Base-by-base conservation (phyloP, 2,888 invertebrate genomes). In the Mythimna ferrago region DNA sequence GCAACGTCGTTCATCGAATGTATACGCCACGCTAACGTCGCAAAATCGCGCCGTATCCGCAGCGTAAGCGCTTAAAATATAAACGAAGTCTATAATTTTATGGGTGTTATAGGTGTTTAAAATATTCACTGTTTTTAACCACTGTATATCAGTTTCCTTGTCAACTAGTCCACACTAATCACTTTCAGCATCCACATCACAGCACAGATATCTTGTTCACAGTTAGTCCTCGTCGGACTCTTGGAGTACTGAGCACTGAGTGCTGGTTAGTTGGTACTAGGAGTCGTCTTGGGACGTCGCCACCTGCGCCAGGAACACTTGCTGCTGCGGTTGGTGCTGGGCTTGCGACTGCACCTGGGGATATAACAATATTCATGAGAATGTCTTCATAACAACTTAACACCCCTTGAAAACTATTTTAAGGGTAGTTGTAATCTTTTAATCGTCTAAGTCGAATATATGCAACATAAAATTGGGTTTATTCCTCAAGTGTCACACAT, bases 291-390 rank as follows among this genome's bases (percentile, higher is more conserved):
- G 95, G 6, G 89, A 86, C 11, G 89, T 86, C 10, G 93, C 89
- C 6, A 96, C 95, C 83, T 96, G 96, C 4, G 96, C 94, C 35
- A 96, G 84, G 89, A 89, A 96, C 64, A 96, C 94, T 71, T 95
- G 96, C 77, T 96, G 96, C 26, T 94, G 95, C 0, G 93, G 95
- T 61, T 93, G 94, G 26, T 94, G 94, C 26, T 92, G 93, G 0
- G 84, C 92, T 77, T 95, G 96, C 0, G 95, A 94, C 3, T 94
- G 91, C n/a, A 96, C 94, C 96, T 96, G 92, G 10, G 19, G 48
- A 26, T 26, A 26, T 26, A 26, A 26, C 26, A 26, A 26, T 26
- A 26, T 26, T 44, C 41, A 0, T 10, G 11, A 44, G 38, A 38
- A 32, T 32, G 32, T 32, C 32, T 32, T 32, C 3, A 32, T 32